These are phyloP conservation scores for Orchestes rusci DNA, from an alignment of 2,888 invertebrate species.

Conservation along the genomic window DNA sequence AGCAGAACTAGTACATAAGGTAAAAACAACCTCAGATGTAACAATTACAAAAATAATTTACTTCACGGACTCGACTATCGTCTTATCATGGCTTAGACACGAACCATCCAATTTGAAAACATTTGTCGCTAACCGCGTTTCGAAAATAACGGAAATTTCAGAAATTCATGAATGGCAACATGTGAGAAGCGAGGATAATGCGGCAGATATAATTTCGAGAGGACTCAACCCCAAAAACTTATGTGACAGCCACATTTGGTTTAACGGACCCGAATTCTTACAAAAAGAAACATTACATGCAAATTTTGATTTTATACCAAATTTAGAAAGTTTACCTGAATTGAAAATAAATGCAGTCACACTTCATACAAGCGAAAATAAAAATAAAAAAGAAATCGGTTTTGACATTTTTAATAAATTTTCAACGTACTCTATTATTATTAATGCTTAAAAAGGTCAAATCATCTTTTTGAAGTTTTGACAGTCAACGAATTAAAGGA, in stretches of 20 bases:
- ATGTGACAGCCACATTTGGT: not conserved
- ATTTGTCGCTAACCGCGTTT: not conserved
- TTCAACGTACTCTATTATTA: not conserved
- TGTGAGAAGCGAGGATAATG: not conserved
- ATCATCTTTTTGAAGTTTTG: not conserved
- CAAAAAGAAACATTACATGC: not conserved
- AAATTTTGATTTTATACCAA: not conserved
- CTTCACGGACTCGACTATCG: slow-evolving; percentile 17
- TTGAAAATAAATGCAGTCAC: not conserved
- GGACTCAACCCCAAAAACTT: not conserved
- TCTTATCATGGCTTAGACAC: slow-evolving; percentile 9
- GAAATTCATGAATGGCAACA: not conserved
- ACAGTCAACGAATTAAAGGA: slow-evolving; percentile 2
- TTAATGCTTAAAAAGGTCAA: not conserved
- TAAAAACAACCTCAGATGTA: slow-evolving; percentile 8
- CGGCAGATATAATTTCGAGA: not conserved
- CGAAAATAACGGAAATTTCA: not conserved
- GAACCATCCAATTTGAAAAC: not conserved
- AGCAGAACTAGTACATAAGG: slow-evolving; percentile 14
- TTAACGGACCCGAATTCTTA: not conserved
- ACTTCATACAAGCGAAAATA: not conserved
- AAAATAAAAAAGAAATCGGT: not conserved
- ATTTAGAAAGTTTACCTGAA: not conserved
- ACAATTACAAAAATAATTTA: slow-evolving; percentile 7
- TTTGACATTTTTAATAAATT: not conserved